These are phyloP conservation scores for Choristoneura rosaceana DNA, from an alignment of 2,888 invertebrate genomes.

Conservation along the genomic window DNA sequence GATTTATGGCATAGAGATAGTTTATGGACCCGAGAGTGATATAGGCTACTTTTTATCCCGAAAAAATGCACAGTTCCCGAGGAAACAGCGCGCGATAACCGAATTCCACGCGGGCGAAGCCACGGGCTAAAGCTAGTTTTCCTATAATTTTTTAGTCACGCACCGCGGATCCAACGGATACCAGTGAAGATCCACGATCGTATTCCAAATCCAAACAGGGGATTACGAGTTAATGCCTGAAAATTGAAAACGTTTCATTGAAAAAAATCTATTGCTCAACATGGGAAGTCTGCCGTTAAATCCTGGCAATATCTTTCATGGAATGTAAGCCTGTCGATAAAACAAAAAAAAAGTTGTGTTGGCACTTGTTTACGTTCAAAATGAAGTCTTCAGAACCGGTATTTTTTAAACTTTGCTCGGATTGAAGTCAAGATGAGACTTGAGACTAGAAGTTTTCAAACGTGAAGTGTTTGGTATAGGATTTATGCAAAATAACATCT, in stretches of 20 bases:
- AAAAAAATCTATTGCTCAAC: constrained; percentile 27
- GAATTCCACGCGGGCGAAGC: too few species aligned
- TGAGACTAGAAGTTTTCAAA: background rate
- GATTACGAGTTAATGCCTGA: constrained; percentile 37
- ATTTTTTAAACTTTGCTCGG: background rate
- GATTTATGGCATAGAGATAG: too few species aligned
- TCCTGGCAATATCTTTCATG: constrained; percentile 5
- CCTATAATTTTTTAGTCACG: constrained; percentile 1
- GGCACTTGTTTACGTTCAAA: background rate
- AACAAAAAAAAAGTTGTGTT: background rate
- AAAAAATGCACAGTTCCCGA: too few species aligned
- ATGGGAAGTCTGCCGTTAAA: background rate
- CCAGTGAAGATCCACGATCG: background rate
- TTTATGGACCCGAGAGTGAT: too few species aligned
- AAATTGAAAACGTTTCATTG: constrained; percentile 38
- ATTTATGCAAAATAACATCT: too few species aligned
- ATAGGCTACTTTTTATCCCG: too few species aligned
- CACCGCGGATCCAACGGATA: background rate
- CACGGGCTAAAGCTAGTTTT: too few species aligned
- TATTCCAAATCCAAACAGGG: constrained; percentile 22
- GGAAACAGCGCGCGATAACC: too few species aligned
- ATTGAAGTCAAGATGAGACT: too few species aligned
- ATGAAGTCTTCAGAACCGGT: background rate
- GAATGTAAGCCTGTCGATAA: background rate
- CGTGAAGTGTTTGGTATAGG: background rate